These are phyloP conservation scores for Stenodema calcarata DNA, from an alignment of 2,888 invertebrate genomes.

Conservation along the genomic window DNA sequence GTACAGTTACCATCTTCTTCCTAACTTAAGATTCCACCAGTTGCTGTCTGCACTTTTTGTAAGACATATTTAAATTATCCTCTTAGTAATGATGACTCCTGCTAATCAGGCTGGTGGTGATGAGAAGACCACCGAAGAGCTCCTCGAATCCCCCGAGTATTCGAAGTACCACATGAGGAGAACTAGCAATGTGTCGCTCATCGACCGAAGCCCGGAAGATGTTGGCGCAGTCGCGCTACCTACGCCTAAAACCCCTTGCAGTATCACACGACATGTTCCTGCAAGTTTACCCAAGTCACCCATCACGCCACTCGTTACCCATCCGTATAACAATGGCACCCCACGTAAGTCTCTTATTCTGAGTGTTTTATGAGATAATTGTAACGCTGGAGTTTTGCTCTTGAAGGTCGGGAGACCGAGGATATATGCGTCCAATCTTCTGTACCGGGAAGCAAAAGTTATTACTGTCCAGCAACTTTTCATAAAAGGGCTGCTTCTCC, in stretches of 20 bases:
- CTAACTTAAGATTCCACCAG: not conserved
- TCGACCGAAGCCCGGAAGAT: not conserved
- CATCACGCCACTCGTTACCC: not conserved
- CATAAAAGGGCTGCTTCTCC: too few relatives aligned
- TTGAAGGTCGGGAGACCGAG: too few relatives aligned
- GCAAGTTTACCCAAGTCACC: not conserved
- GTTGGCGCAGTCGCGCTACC: not conserved
- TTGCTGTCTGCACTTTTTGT: not conserved
- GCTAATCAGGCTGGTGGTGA: constrained; percentile 49
- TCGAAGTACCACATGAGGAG: not conserved
- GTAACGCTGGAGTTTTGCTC: too few relatives aligned
- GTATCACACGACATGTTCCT: constrained; percentile 29
- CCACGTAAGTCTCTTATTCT: not conserved
- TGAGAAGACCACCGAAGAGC: constrained; percentile 47
- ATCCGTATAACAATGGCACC: not conserved
- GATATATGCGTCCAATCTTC: too few relatives aligned
- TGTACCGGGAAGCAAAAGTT: too few relatives aligned
- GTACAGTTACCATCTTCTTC: too few relatives aligned
- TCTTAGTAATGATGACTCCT: not conserved
- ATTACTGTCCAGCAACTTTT: too few relatives aligned
- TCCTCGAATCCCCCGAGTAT: constrained; percentile 49
- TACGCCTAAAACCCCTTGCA: constrained; percentile 13
- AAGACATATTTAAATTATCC: not conserved
- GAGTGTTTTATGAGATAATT: too few relatives aligned
- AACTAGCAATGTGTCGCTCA: not conserved